A percentile compares a stretch with the other conserved stretches of the same genome.
Conservation (phyloP, 2,113 vertebrate species). For the Sporophila hypoxantha region DNA sequence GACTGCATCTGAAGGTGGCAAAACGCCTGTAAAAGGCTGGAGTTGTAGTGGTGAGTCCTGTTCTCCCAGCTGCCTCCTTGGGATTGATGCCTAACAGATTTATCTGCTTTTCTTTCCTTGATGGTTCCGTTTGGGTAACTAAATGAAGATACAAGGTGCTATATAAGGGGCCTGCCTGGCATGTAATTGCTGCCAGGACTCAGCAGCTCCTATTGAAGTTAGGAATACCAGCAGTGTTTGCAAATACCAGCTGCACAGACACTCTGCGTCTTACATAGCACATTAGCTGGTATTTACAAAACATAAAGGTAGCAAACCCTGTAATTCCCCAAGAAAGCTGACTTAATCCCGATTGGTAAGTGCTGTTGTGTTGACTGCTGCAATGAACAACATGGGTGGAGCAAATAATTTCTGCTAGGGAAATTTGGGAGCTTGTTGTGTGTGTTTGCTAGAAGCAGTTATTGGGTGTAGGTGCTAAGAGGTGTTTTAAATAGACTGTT, state of each 20-base stretch:
- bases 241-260: background rate
- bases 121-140: background rate
- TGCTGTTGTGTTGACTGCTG: constrained; percentile 7
- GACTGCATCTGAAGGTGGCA: background rate
- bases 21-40: background rate
- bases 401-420: constrained; percentile 38
- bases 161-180: background rate
- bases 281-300: constrained; percentile 20
- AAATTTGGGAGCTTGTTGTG: constrained; percentile 39
- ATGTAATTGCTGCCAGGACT: background rate
- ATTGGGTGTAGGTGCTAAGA: background rate
- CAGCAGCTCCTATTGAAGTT: background rate
- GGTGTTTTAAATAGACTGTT: constrained; percentile 11
- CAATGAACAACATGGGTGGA: constrained; percentile 35
- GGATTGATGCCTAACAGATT: background rate
- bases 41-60: background rate
- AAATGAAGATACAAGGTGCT: background rate
- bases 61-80: background rate
- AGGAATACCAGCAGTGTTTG: background rate
- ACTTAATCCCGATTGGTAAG: background rate
- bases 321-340: constrained; percentile 42
- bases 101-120: background rate
- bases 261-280: background rate
- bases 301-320: constrained; percentile 33
- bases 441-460: constrained; percentile 31